Evolutionary conservation across 35 echinoderm and acorn worm genomes (phyloP).

Genomic region (Ophiothrix spiculata): DNA sequence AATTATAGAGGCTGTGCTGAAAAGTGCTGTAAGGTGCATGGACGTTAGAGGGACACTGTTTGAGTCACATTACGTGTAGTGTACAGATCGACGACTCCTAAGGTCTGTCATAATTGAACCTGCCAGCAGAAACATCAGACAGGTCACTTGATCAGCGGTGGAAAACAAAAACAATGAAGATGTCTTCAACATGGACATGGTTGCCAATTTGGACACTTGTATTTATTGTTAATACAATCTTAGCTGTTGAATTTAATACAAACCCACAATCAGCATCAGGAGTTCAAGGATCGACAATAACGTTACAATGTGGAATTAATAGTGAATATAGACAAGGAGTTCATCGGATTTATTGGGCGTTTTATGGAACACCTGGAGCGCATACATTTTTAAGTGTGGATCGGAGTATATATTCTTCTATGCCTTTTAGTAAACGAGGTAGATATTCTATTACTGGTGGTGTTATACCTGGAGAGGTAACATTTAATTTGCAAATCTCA

Average conservation of each 20-base stretch:
- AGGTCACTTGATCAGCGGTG: no score
- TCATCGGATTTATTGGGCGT: slow-evolving; percentile 12
- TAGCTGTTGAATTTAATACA: background rate
- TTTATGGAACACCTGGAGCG: background rate
- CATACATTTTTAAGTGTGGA: slow-evolving; percentile 16
- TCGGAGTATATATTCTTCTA: background rate
- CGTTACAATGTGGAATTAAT: background rate
- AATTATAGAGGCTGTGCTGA: no score
- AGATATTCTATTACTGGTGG: slow-evolving; percentile 12
- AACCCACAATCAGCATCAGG: background rate
- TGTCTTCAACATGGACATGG: no score
- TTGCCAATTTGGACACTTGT: no score
- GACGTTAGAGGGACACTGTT: no score
- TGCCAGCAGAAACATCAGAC: no score
- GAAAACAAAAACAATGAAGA: no score
- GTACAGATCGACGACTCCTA: no score
- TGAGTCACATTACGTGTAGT: no score
- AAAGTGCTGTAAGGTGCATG: no score
- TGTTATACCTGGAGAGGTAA: background rate
- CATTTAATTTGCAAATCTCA: slow-evolving; percentile 6
- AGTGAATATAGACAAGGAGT: background rate
- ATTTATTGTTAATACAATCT: no score
- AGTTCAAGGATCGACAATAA: background rate
- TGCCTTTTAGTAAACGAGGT: background rate
- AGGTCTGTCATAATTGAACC: no score